phyloP scores from a whole-genome alignment of 2,888 invertebrate species.

The Ichneumoninae sp. region DNA sequence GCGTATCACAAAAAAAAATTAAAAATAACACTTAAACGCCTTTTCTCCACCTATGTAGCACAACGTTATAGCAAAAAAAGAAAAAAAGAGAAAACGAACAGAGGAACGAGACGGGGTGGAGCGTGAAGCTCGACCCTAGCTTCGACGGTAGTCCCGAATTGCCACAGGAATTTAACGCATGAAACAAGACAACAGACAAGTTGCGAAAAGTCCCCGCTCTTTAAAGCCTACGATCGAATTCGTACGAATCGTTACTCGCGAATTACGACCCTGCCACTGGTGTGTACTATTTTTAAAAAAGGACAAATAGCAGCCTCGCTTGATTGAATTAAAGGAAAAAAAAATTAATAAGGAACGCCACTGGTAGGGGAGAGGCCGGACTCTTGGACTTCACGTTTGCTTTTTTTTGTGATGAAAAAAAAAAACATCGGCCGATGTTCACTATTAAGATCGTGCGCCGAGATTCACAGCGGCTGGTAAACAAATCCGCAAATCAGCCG shows the following conservation, averaged over 20 bases:
- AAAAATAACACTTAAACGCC: constrained; percentile 53
- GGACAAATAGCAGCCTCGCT: constrained; percentile 7
- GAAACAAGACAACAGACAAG: constrained; percentile 36
- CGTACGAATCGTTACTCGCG: constrained; percentile 6
- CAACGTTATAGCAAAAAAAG: constrained; percentile 67
- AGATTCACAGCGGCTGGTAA: constrained; percentile 35
- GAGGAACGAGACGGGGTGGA: constrained; percentile 7
- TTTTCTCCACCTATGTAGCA: constrained; percentile 74
- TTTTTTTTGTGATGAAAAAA: constrained; percentile 14
- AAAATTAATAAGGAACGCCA: constrained; percentile 22
- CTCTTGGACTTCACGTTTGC: constrained; percentile 34
- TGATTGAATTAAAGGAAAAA: constrained; percentile 11
- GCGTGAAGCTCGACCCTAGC: constrained; percentile 32
- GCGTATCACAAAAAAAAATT: constrained; percentile 58
- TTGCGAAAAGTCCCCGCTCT: constrained; percentile 43
- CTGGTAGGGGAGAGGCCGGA: constrained; percentile 20
- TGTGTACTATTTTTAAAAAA: constrained; percentile 19
- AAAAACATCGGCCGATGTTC: constrained; percentile 37
- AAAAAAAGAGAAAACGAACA: constrained; percentile 12
- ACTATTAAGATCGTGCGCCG: constrained; percentile 9
- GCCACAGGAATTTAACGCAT: constrained; percentile 68
- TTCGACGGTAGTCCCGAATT: constrained; percentile 61
- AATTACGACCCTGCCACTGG: constrained; percentile 22
- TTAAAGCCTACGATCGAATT: constrained; percentile 38
- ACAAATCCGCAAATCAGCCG: constrained; percentile 38